Conservation (phyloP, 2,113 vertebrate genomes). For the Prinia subflava region DNA sequence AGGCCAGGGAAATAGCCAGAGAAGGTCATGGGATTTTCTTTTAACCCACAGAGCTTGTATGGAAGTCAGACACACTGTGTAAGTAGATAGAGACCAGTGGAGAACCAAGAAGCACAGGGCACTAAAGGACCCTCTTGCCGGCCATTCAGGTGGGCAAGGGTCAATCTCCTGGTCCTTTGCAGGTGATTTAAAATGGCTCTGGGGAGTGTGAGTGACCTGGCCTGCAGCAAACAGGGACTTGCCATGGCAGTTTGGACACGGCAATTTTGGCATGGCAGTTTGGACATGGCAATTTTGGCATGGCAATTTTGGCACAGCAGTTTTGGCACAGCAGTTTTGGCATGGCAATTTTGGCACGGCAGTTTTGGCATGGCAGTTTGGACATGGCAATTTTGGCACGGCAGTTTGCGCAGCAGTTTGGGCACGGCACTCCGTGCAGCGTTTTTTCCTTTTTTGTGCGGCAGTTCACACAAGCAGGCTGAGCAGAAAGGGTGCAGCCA, state of each 20-base stretch:
- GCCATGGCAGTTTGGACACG: not conserved
- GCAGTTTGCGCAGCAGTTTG: too few species aligned
- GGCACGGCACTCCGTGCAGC: not conserved
- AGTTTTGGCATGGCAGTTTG: too few species aligned
- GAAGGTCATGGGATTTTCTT: not conserved
- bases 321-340: not conserved
- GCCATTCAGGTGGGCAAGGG: rapidly evolving
- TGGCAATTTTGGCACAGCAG: not conserved
- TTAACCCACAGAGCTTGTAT: not conserved
- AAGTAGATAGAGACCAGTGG: conserved; percentile 2
- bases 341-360: too few species aligned
- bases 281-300: not conserved
- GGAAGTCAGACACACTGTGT: not conserved
- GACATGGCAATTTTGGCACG: not conserved
- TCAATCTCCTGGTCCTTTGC: not conserved
- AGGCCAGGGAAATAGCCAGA: not conserved
- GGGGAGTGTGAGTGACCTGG: not conserved
- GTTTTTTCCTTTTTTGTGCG: not conserved
- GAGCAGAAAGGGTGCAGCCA: not conserved
- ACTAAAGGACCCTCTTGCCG: not conserved
- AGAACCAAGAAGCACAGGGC: not conserved
- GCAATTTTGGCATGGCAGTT: not conserved
- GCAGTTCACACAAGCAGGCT: not conserved
- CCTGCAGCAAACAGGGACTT: not conserved
- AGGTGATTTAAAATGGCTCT: not conserved